Percentiles rank a stretch among this genome's conserved stretches.
Evolutionary conservation across 2,113 vertebrate species (phyloP).

Genomic region (Strix uralensis): DNA sequence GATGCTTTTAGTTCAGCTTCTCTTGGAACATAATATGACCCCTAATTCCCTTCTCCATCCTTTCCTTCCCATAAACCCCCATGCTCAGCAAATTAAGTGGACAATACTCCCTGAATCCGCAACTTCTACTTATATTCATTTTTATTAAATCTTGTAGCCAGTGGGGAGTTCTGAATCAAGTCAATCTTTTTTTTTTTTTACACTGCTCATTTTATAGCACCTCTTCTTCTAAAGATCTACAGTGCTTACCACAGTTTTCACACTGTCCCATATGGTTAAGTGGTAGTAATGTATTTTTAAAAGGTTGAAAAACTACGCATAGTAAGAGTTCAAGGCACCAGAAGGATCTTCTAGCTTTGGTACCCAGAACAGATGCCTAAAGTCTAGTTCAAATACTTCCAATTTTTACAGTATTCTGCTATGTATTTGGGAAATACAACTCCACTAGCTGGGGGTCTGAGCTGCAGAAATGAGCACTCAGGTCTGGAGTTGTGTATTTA

Average conservation of each 20-base stretch:
- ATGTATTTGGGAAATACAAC: neutral
- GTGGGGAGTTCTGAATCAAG: neutral
- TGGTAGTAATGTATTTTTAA: neutral
- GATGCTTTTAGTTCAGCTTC: neutral
- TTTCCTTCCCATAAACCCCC: neutral
- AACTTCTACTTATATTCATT: neutral
- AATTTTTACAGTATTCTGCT: neutral
- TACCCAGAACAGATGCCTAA: neutral
- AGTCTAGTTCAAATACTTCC: neutral
- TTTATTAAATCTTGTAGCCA: neutral
- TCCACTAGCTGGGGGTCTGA: neutral
- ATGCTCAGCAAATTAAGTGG: neutral
- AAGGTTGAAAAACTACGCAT: neutral
- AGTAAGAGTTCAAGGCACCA: neutral
- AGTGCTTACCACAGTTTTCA: neutral
- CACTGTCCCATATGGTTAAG: too few relatives aligned
- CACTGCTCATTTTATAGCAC: neutral
- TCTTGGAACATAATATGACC: neutral
- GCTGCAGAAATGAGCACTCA: neutral
- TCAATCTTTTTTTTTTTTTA: neutral
- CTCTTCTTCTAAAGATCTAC: neutral
- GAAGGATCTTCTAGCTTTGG: neutral
- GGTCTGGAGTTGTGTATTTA: neutral
- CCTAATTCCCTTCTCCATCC: neutral
- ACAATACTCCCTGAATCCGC: neutral